These are phyloP conservation scores for Strix uralensis DNA, from an alignment of 2,113 vertebrate genomes.

Conservation along the genomic window DNA sequence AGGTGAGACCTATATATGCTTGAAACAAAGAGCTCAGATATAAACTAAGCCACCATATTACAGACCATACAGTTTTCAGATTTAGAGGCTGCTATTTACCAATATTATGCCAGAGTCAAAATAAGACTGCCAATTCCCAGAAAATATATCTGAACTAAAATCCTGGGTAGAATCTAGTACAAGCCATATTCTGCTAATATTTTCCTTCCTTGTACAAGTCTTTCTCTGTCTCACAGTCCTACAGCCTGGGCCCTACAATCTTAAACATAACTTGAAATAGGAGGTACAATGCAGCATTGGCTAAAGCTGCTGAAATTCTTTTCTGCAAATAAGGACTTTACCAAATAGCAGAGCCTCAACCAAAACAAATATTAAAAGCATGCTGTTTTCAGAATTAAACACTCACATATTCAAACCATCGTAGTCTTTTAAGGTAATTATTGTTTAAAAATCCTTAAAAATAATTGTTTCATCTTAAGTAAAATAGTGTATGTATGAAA, in stretches of 20 bases:
- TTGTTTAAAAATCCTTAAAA: background rate
- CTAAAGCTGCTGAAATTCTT: background rate
- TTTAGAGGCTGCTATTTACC: background rate
- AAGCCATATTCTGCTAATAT: background rate
- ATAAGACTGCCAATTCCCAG: background rate
- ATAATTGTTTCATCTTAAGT: background rate
- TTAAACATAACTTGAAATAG: background rate
- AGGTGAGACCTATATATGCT: background rate
- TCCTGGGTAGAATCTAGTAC: background rate
- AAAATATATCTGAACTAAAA: background rate
- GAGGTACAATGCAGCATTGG: background rate
- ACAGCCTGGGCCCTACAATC: background rate
- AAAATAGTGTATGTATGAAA: background rate
- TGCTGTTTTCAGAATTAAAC: background rate
- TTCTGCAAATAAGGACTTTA: background rate
- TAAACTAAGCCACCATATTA: background rate
- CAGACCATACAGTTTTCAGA: background rate
- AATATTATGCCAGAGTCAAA: background rate
- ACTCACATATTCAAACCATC: background rate
- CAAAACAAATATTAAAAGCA: background rate
- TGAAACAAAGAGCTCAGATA: background rate
- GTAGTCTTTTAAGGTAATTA: background rate
- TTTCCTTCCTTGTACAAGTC: background rate
- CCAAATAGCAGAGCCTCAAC: background rate
- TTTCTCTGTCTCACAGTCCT: background rate